Evolutionary conservation across 2,888 invertebrate genomes (phyloP).

Genomic region (Andrena marginata): DNA sequence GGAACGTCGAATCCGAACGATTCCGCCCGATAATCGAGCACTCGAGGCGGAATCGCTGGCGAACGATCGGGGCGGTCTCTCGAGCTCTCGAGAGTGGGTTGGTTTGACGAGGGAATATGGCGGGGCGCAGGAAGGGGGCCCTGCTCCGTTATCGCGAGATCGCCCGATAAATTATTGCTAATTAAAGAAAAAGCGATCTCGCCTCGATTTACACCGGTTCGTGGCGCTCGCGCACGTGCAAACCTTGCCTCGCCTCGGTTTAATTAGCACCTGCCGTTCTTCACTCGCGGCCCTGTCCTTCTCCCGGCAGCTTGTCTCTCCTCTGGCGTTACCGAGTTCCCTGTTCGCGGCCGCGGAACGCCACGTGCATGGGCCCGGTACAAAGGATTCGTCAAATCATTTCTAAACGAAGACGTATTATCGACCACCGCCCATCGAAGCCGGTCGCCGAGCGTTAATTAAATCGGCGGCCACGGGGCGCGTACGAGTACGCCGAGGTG

Average conservation of each 20-base stretch:
- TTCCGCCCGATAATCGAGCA: constrained; percentile 5
- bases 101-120: not conserved
- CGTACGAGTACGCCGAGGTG: not conserved
- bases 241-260: constrained; percentile 29
- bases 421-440: not conserved
- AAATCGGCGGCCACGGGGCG: constrained; percentile 9
- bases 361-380: no score
- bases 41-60: not conserved
- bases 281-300: constrained; percentile 8
- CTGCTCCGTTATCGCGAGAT: constrained; percentile 61
- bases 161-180: constrained; percentile 78
- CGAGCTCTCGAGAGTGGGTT: not conserved
- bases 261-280: constrained; percentile 60
- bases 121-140: constrained; percentile 13
- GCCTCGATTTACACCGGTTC: constrained; percentile 64
- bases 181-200: constrained; percentile 78
- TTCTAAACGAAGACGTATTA: not conserved
- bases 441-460: constrained; percentile 9
- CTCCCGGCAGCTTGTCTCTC: not conserved
- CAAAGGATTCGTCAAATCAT: no score
- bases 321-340: no score
- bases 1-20: constrained; percentile 1
- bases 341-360: no score
- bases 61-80: constrained; percentile 18
- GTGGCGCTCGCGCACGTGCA: constrained; percentile 29